Base-by-base conservation (phyloP, 2,113 vertebrate species). In the Bagarius yarrelli region DNA sequence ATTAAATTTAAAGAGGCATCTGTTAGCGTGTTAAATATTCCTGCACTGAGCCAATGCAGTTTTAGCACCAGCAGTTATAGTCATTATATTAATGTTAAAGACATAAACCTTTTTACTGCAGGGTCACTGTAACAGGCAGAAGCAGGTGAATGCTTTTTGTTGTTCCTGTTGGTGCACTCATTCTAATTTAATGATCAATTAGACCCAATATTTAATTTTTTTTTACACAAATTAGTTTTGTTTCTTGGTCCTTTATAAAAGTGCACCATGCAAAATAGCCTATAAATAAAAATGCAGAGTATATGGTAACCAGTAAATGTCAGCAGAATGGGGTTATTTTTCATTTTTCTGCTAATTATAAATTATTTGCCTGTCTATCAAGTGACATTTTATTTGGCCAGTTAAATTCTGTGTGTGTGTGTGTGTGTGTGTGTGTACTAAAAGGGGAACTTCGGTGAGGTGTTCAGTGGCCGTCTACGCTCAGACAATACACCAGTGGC, bases 401-500 rank as follows among this genome's bases (percentile, higher is more conserved):
- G 1, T 70, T 25, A 8, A n/a, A 70, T n/a, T 47, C 5, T 40
- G 61, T 64, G 32, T 59, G 40, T 61, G 56, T 53, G 34, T 64
- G 70, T 81, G 69, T 66, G 40, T 60, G 16, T 57, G 12, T 63
- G 47, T 81, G 78, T 18, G 1, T 50, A 16, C 56, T 25, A 52
- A 32, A 91, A 99, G 98, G 98, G 98, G 6, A 99, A 99, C 89
- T 99, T 99, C 79, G 98, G 97, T 0, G 98, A 99, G 80, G 98
- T 98, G 81, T 98, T 95, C 91, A 96, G 94, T 0, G 98, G 97
- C 8, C 92, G 91, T 2, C 90, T 99, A 75, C 91, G 91, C 2
- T 90, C 93, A 2, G 94, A 96, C 87, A 97, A 97, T 88, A 95
- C 92, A 0, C 93, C 90, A 0, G 95, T 99, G 52, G 98, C 98